Evolutionary conservation across 1,140 invertebrate genomes (phyloP).

Genomic region (Penaeus indicus): DNA sequence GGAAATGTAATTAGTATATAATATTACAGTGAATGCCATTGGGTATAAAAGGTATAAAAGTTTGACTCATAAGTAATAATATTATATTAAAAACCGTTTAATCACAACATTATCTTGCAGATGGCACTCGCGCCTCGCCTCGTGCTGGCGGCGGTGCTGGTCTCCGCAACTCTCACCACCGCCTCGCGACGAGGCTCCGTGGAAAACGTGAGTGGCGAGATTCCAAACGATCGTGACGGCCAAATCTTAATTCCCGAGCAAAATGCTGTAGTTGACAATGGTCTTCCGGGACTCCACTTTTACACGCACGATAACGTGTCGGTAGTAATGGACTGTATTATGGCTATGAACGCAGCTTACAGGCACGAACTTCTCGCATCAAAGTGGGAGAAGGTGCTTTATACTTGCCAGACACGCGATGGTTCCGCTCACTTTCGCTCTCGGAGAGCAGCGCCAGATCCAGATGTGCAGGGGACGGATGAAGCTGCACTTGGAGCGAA

Average conservation of each 20-base stretch:
- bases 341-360: slow-evolving; percentile 18
- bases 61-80: too few relatives aligned
- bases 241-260: not conserved
- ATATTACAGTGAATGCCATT: too few relatives aligned
- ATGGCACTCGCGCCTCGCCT: too few relatives aligned
- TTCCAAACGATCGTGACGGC: not conserved
- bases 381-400: not conserved
- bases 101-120: too few relatives aligned
- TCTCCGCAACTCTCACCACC: too few relatives aligned
- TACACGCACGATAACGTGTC: slow-evolving; percentile 34
- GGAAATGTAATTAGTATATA: too few relatives aligned
- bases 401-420: slow-evolving; percentile 19
- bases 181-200: too few relatives aligned
- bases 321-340: slow-evolving; percentile 49
- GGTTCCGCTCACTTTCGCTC: slow-evolving; percentile 47
- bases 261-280: not conserved
- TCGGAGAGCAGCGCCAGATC: not conserved
- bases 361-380: slow-evolving; percentile 2
- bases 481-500: not conserved
- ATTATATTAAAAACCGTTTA: too few relatives aligned
- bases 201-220: not conserved
- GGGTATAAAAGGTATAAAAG: too few relatives aligned
- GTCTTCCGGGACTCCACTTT: slow-evolving; percentile 20
- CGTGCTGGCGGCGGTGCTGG: too few relatives aligned
- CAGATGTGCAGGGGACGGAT: not conserved